phyloP scores from a whole-genome alignment of 1,140 invertebrate genomes.

The Rhynchophorus ferrugineus region DNA sequence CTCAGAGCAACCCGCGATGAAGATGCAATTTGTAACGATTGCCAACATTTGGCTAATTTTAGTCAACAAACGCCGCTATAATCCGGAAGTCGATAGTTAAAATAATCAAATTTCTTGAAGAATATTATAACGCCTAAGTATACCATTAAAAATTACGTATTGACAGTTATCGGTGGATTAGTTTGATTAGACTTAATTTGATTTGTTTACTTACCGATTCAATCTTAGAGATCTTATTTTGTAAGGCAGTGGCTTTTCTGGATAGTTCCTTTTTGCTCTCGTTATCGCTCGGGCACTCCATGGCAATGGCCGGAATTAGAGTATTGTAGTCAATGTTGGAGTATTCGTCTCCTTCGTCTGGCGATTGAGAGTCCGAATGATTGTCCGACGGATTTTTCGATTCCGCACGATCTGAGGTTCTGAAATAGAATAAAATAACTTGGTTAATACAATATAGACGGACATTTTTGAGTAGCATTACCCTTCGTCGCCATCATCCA shows the following conservation, averaged over 20 bases:
- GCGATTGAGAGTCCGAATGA: conserved; percentile 31
- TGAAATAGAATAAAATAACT: no score
- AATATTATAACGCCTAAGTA: no score
- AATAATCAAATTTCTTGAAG: no score
- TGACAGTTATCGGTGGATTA: no score
- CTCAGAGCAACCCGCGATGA: no score
- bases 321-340: conserved; percentile 36
- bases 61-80: no score
- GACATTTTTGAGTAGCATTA: neutral
- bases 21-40: no score
- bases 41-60: no score
- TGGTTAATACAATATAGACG: neutral
- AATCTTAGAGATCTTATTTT: conserved; percentile 23
- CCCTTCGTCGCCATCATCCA: neutral
- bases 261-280: conserved; percentile 29
- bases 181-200: no score
- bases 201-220: conserved; percentile 31
- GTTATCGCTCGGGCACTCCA: conserved; percentile 36
- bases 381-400: neutral
- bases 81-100: no score
- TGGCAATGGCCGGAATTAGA: conserved; percentile 38
- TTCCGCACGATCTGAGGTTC: neutral
- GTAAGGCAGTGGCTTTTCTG: conserved; percentile 8
- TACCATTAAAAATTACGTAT: no score
- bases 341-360: conserved; percentile 32